Base-by-base conservation (phyloP, 2,797 vertebrate genomes). In the Siniperca scherzeri region DNA sequence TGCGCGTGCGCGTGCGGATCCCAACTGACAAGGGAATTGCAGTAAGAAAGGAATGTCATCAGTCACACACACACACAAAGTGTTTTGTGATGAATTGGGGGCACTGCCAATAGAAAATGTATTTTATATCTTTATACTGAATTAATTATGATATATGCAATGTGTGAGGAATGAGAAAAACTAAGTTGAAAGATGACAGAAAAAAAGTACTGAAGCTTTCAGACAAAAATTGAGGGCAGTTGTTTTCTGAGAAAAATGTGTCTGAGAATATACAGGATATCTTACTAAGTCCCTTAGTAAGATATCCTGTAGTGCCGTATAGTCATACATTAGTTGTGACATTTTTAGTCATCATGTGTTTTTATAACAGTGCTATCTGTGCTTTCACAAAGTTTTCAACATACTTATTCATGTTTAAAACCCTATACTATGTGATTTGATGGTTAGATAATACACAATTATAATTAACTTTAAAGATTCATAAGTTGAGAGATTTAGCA, bases 21-120 rank as follows among this genome's bases (percentile, higher is more conserved):
- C 38, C 46, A 74, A 80, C 16, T 59, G 66, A 77, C 0, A 2
- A 57, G 13, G 6, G 71, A 80, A 71, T 3, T 42, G 2, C 30
- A 69, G 33, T 27, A 9, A 69, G 59, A 27, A 14, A 81, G 56
- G 81, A 88, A 82, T 88, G 83, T 78, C 33, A 56, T 62, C 25
- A 0, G 0, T 36, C 62, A 53, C 48, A 75, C 57, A 25, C 70
- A 59, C 68, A 33, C 17, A 53, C 75, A 48, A 42, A 38, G 2
- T n/a, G 3, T 55, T 61, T 61, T 56, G 22, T 17, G 10, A 27
- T 56, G 21, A 44, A 68, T 16, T 10, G 55, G 33, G 0, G 7
- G 0, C 3, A 81, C 5, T 30, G 36, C 55, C 4, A 14, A 40
- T 22, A 16, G 57, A 52, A n/a, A 73, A 48, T 5, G 1, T 22